These are phyloP conservation scores for Siderastrea radians DNA, from an alignment of 92 coral and sea anemone genomes.

Conservation along the genomic window DNA sequence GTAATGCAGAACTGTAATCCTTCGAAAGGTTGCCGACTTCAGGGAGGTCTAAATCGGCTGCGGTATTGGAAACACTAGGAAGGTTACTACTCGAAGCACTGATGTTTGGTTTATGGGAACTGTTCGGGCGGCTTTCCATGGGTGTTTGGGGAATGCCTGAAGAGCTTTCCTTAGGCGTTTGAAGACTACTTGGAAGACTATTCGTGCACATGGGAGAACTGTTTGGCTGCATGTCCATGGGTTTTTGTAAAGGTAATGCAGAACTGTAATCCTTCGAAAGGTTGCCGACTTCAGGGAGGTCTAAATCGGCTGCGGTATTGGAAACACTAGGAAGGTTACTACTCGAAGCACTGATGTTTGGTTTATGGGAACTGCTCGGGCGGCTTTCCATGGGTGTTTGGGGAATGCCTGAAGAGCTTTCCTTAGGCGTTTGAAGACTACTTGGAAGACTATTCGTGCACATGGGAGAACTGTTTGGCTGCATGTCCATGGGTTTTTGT, in stretches of 20 bases:
- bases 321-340: not conserved
- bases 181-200: no score
- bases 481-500: not conserved
- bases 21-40: not conserved
- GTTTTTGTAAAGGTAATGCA: slow-evolving; percentile 21
- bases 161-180: no score
- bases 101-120: not conserved
- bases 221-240: no score
- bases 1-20: slow-evolving; percentile 10
- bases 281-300: not conserved
- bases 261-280: not conserved
- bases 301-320: not conserved
- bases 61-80: not conserved
- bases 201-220: no score
- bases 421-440: no score
- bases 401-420: not conserved
- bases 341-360: not conserved
- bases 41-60: slow-evolving; percentile 1
- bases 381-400: not conserved
- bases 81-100: no score
- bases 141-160: not conserved
- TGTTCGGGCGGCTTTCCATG: not conserved
- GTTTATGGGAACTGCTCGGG: not conserved
- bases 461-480: no score
- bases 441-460: no score